Conservation (phyloP, 2,888 invertebrate species). For the Nomada fucata region DNA sequence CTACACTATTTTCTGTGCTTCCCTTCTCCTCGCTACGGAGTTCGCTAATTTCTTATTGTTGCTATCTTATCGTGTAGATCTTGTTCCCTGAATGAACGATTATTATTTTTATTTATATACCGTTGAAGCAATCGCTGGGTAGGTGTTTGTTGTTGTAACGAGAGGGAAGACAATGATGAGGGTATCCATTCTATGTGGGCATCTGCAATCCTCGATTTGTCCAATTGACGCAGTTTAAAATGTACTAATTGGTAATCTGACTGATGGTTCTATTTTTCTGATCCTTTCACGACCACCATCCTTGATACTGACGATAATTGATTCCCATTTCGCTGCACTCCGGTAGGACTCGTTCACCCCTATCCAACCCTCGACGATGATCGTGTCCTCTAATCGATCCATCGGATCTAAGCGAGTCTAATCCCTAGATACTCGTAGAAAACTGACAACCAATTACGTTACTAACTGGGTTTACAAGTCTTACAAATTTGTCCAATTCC, state of each 20-base stretch:
- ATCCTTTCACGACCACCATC: slow-evolving; percentile 5
- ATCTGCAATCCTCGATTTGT: background rate
- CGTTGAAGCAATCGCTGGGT: background rate
- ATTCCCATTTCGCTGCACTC: background rate
- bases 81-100: background rate
- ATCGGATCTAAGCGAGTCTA: background rate
- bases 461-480: too few relatives aligned
- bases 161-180: slow-evolving; percentile 7
- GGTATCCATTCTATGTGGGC: background rate
- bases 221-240: background rate
- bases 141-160: background rate
- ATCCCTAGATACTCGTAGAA: background rate
- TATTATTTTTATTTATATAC: background rate
- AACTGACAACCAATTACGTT: background rate
- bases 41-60: slow-evolving; percentile 36
- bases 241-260: slow-evolving; percentile 19
- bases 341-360: slow-evolving; percentile 11
- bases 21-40: too few relatives aligned
- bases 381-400: slow-evolving; percentile 27
- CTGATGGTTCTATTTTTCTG: background rate
- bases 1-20: background rate
- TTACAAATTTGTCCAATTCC: too few relatives aligned
- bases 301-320: background rate
- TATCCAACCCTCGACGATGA: background rate
- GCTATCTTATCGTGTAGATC: background rate